Evolutionary conservation across 2,888 invertebrate species (phyloP).

Genomic region (Patella caerulea): DNA sequence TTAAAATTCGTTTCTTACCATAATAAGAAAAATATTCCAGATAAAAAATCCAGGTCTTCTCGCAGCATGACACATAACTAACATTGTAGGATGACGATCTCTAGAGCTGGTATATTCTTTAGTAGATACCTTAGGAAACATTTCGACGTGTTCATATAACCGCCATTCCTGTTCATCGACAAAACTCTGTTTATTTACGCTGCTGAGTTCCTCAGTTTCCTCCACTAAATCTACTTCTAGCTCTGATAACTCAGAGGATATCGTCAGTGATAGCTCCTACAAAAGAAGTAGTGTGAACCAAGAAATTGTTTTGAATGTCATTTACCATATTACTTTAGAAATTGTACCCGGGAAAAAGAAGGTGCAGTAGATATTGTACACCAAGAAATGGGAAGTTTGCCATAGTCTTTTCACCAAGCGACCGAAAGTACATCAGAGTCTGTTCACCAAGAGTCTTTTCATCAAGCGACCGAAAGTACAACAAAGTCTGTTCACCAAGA

Average conservation of each 20-base stretch:
- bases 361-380: too few species aligned
- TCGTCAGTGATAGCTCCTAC: constrained; percentile 47
- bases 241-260: constrained; percentile 45
- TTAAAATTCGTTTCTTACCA: constrained; percentile 47
- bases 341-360: background rate
- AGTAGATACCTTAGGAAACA: constrained; percentile 39
- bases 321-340: background rate
- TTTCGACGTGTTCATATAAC: constrained; percentile 61
- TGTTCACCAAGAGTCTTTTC: too few species aligned
- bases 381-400: too few species aligned
- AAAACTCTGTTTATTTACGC: constrained; percentile 55
- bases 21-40: constrained; percentile 68
- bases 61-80: constrained; percentile 65
- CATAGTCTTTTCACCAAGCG: too few species aligned
- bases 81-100: constrained; percentile 61
- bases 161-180: constrained; percentile 69
- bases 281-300: constrained; percentile 6
- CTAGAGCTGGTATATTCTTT: constrained; percentile 40
- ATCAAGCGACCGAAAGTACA: too few species aligned
- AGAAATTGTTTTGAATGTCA: constrained; percentile 29
- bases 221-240: constrained; percentile 50
- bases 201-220: constrained; percentile 48
- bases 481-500: too few species aligned
- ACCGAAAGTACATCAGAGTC: too few species aligned
- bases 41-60: constrained; percentile 67